phyloP scores from a whole-genome alignment of 2,113 vertebrate species.

The Plestiodon gilberti region DNA sequence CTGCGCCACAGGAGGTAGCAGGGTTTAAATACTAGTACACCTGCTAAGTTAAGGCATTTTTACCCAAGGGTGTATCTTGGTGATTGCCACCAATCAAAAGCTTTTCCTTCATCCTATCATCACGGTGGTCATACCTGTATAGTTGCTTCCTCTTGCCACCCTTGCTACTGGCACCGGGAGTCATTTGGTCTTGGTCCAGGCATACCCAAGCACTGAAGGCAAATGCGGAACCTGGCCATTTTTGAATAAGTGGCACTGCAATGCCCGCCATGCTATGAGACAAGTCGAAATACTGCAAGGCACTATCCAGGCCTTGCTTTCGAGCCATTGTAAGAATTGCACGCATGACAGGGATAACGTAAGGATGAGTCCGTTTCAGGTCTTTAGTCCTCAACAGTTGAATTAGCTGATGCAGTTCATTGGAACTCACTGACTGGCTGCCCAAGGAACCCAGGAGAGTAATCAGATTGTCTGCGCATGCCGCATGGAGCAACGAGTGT shows the following conservation, averaged over 20 bases:
- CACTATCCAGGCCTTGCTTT: constrained; percentile 90
- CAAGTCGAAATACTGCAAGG: constrained; percentile 95
- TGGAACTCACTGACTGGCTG: constrained; percentile 89
- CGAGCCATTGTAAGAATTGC: constrained; percentile 91
- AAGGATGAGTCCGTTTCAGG: constrained; percentile 79
- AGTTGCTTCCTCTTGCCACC: constrained; percentile 94
- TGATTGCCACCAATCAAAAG: not conserved
- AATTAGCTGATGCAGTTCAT: constrained; percentile 86
- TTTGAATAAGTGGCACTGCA: constrained; percentile 87
- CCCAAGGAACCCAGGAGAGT: constrained; percentile 90
- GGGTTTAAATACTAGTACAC: no score
- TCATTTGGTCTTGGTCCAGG: constrained; percentile 90
- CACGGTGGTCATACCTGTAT: constrained; percentile 85
- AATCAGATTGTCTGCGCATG: constrained; percentile 90
- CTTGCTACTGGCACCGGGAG: constrained; percentile 73
- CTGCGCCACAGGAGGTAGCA: no score
- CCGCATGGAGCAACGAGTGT: constrained; percentile 79
- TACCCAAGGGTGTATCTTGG: not conserved
- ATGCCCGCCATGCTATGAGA: constrained; percentile 94
- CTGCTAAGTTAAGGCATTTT: no score
- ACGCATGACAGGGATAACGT: constrained; percentile 83
- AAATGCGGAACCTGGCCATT: constrained; percentile 94
- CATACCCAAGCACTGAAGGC: constrained; percentile 95
- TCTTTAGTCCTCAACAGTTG: constrained; percentile 85
- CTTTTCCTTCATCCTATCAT: not conserved